These are phyloP conservation scores for Meloidogyne hapla DNA, from an alignment of 1,140 invertebrate species.

Conservation along the genomic window DNA sequence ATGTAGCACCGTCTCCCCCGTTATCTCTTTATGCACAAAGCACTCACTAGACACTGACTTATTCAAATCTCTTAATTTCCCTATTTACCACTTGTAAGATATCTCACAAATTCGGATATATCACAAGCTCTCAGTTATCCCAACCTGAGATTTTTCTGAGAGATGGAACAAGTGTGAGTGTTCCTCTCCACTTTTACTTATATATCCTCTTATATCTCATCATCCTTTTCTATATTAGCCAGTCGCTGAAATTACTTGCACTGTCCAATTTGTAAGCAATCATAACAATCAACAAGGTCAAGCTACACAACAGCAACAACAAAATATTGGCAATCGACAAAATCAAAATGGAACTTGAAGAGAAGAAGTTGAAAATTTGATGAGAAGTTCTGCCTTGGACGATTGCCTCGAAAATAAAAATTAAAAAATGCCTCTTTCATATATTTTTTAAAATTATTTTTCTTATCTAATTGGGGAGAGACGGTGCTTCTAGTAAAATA, in stretches of 20 bases:
- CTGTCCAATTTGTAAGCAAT: conserved; percentile 12
- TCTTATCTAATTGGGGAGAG: background rate
- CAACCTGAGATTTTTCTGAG: no score
- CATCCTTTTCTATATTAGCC: conserved; percentile 3
- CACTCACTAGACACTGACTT: no score
- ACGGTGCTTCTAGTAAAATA: background rate
- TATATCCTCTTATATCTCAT: background rate
- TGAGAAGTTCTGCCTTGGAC: background rate
- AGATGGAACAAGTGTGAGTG: background rate
- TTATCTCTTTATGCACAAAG: no score
- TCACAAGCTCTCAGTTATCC: no score
- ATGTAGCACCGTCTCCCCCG: background rate
- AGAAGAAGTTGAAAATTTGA: no score
- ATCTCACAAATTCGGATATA: no score
- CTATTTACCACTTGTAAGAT: no score
- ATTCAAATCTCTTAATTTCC: no score
- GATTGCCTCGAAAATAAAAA: background rate
- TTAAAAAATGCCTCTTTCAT: background rate
- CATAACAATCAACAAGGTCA: background rate
- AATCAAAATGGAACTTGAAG: background rate
- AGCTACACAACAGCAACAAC: background rate
- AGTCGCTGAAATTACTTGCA: conserved; percentile 5
- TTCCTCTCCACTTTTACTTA: background rate
- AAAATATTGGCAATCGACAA: background rate
- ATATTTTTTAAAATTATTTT: background rate